phyloP scores from a whole-genome alignment of 2,113 vertebrate genomes.

The Stercorarius parasiticus region DNA sequence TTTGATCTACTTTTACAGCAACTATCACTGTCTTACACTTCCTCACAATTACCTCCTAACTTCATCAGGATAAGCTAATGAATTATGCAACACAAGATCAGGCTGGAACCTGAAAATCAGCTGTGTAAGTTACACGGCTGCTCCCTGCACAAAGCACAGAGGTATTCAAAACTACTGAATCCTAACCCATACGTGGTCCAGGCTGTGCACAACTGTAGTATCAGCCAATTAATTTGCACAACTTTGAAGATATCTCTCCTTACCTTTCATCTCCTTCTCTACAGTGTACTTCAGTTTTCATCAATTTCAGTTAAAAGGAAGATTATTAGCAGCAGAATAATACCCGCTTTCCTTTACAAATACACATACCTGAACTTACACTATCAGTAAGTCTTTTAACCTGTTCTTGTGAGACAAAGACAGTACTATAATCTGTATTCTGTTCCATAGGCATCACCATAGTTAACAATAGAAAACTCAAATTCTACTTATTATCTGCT shows the following conservation, averaged over 20 bases:
- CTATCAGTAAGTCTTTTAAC: neutral
- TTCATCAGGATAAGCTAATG: neutral
- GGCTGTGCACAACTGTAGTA: neutral
- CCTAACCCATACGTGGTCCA: neutral
- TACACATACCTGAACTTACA: neutral
- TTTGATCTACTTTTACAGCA: conserved; percentile 41
- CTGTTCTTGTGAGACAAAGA: neutral
- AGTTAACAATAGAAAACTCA: neutral
- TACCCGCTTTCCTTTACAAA: neutral
- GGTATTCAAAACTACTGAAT: neutral
- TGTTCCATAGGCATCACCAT: neutral
- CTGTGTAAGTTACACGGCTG: neutral
- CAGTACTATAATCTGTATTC: neutral
- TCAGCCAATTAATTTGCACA: neutral
- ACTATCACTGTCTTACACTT: neutral
- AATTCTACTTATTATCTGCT: neutral
- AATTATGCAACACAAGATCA: conserved; percentile 16
- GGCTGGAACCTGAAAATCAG: neutral
- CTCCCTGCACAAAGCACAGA: neutral
- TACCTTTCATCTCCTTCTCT: neutral
- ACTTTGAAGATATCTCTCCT: neutral
- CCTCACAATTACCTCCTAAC: neutral
- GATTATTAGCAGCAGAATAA: neutral
- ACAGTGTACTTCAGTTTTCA: neutral
- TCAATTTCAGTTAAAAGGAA: neutral